Percentiles rank a stretch among this genome's conserved stretches.
These are phyloP conservation scores for Drosophila macrothrix DNA, from an alignment of 2,888 invertebrate species.

Conservation along the genomic window DNA sequence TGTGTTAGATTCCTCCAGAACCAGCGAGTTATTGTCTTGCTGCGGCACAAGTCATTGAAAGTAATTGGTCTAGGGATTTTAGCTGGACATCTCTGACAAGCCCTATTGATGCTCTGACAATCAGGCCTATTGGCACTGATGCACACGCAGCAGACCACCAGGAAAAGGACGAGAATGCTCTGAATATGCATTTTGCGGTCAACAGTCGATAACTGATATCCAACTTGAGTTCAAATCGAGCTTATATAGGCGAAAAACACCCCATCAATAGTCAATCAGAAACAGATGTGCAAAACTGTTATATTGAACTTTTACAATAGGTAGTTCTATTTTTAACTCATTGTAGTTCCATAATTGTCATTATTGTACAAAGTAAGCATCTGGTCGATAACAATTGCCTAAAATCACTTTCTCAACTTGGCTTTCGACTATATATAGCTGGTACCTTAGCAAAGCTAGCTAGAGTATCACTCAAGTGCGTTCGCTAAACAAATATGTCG, in stretches of 20 bases:
- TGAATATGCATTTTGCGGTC: slow-evolving; percentile 33
- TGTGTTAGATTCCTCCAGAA: slow-evolving; percentile 34
- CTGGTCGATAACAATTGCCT: slow-evolving; percentile 12
- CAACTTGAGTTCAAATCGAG: background rate
- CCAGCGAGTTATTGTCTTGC: background rate
- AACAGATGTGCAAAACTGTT: background rate
- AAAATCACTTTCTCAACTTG: slow-evolving; percentile 6
- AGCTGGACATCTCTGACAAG: slow-evolving; percentile 25
- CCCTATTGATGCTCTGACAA: slow-evolving; percentile 27
- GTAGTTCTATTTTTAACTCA: background rate
- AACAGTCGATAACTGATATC: slow-evolving; percentile 25
- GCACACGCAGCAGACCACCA: slow-evolving; percentile 23
- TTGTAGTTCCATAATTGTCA: background rate
- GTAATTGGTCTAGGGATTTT: background rate
- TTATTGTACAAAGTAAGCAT: slow-evolving; percentile 6
- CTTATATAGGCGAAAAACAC: slow-evolving; percentile 37
- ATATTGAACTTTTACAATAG: background rate
- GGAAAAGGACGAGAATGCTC: slow-evolving; percentile 24
- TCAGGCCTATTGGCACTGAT: slow-evolving; percentile 19
- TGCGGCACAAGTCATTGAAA: slow-evolving; percentile 36
- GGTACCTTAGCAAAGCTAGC: background rate
- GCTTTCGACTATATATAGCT: slow-evolving; percentile 38
- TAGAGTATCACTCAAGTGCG: slow-evolving; percentile 1
- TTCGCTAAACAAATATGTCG: slow-evolving; percentile 39
- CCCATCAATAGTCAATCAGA: background rate